These are phyloP conservation scores for Gopherus flavomarginatus DNA, from an alignment of 2,113 vertebrate species.

Conservation along the genomic window DNA sequence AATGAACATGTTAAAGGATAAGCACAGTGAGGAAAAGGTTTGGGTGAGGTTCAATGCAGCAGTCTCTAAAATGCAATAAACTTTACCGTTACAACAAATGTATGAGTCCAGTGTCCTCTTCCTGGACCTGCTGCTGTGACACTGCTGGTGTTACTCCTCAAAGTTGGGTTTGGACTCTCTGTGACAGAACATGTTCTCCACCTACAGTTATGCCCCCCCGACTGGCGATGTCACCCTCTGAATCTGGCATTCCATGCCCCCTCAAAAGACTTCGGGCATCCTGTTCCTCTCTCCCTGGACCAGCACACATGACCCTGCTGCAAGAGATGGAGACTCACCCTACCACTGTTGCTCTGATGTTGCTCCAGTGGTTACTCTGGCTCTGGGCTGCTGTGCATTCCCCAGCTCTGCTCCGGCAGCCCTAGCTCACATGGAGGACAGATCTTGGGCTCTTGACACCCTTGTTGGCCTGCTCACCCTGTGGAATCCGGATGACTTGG, in stretches of 20 bases:
- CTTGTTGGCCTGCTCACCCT: too few species aligned
- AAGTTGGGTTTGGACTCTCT: not conserved
- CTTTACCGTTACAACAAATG: not conserved
- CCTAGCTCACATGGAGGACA: too few species aligned
- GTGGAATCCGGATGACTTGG: too few species aligned
- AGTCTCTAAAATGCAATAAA: not conserved
- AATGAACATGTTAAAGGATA: too few species aligned
- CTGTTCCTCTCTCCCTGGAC: not conserved
- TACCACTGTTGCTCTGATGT: not conserved
- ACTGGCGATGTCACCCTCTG: not conserved
- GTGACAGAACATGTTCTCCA: not conserved
- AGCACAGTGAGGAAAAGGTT: too few species aligned
- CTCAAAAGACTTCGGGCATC: not conserved
- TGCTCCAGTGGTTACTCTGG: too few species aligned
- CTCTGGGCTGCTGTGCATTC: too few species aligned
- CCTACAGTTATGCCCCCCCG: not conserved
- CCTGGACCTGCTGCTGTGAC: not conserved
- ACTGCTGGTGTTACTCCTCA: not conserved
- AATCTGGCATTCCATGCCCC: not conserved
- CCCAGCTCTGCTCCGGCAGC: too few species aligned
- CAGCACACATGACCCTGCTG: not conserved
- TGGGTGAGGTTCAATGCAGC: not conserved
- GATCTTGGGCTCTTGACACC: too few species aligned
- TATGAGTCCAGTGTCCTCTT: not conserved
- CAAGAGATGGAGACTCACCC: not conserved